Evolutionary conservation across 2,797 vertebrate species (phyloP).

Genomic region (Apogon talboti): DNA sequence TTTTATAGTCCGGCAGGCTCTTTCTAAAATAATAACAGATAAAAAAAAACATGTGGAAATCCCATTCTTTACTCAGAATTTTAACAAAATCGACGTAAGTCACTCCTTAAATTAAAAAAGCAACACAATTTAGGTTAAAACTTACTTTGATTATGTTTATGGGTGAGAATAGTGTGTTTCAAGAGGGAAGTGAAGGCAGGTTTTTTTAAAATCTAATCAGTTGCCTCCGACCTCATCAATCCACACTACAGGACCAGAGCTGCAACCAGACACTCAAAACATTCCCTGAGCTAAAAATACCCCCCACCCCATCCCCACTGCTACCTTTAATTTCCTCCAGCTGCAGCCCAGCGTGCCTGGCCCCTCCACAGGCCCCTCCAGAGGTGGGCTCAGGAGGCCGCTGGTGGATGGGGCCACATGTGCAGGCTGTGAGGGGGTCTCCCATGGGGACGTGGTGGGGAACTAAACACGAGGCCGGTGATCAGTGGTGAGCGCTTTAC

Average conservation of each 20-base stretch:
- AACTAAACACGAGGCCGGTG: constrained; percentile 44
- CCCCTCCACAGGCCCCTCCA: constrained; percentile 54
- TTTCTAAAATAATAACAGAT: constrained; percentile 34
- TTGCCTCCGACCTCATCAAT: constrained; percentile 60
- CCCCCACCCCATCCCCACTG: constrained; percentile 47
- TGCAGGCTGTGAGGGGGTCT: constrained; percentile 39
- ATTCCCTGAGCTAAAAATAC: constrained; percentile 78
- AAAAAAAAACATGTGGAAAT: constrained; percentile 29
- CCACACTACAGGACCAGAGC: constrained; percentile 50
- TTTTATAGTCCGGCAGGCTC: constrained; percentile 49
- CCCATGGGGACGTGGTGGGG: constrained; percentile 27
- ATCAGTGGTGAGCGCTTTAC: constrained; percentile 31
- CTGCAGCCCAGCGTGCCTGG: constrained; percentile 60
- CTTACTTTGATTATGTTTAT: background rate
- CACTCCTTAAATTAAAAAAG: too few relatives aligned
- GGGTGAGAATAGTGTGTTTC: constrained; percentile 15
- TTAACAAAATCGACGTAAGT: too few relatives aligned
- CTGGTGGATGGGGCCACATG: constrained; percentile 25
- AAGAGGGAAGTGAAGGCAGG: constrained; percentile 12
- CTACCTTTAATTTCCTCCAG: constrained; percentile 79
- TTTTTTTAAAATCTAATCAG: constrained; percentile 40
- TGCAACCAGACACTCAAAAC: constrained; percentile 71
- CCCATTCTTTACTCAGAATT: constrained; percentile 8
- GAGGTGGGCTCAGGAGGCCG: constrained; percentile 55
- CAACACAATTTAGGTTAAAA: background rate